Evolutionary conservation across 2,888 invertebrate genomes (phyloP).

Genomic region (Sepiola atlantica): DNA sequence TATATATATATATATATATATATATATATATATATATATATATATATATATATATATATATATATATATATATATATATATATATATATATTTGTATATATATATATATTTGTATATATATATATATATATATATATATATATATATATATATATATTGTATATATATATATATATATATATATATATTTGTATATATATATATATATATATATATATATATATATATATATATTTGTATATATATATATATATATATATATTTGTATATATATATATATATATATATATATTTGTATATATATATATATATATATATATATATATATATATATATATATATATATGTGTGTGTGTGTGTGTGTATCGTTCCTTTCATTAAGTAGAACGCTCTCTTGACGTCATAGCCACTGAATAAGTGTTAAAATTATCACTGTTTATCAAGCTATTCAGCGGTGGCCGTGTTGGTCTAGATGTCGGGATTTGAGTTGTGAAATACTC

Average conservation of each 20-base stretch:
- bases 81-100: not conserved
- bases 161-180: slow-evolving; percentile 32
- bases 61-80: not conserved
- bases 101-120: not conserved
- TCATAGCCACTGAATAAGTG: no score
- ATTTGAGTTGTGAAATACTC: no score
- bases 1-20: slow-evolving; percentile 13
- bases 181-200: not conserved
- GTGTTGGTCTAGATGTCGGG: no score
- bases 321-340: not conserved
- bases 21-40: slow-evolving; percentile 32
- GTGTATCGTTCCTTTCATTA: no score
- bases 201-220: not conserved
- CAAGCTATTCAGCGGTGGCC: no score
- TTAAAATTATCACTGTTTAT: no score
- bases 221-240: not conserved
- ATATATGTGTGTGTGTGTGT: not conserved
- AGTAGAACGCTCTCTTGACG: no score
- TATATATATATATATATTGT: not conserved
- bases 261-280: not conserved
- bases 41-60: not conserved
- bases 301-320: not conserved
- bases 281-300: not conserved
- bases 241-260: not conserved
- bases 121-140: not conserved